Evolutionary conservation across 2,888 invertebrate genomes (phyloP).

Genomic region (Thalpophila matura): DNA sequence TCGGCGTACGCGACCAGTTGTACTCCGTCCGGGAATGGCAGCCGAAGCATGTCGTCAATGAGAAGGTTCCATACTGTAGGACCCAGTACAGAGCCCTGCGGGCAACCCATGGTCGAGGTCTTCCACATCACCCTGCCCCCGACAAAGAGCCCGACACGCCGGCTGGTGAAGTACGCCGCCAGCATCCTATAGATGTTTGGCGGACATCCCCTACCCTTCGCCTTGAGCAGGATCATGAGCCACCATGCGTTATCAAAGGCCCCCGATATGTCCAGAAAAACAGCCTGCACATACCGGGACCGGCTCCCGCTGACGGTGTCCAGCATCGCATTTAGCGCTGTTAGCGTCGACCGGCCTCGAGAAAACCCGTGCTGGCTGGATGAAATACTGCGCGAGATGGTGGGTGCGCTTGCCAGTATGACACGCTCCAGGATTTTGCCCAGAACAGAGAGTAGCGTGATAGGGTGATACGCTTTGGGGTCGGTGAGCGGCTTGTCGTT

Average conservation of each 20-base stretch:
- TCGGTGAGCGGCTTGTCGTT: constrained; percentile 53
- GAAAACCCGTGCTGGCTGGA: constrained; percentile 66
- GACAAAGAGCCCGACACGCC: constrained; percentile 49
- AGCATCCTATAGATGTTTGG: constrained; percentile 62
- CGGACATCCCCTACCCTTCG: constrained; percentile 54
- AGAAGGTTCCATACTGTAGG: constrained; percentile 60
- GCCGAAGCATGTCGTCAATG: constrained; percentile 56
- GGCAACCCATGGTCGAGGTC: constrained; percentile 53
- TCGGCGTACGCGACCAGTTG: constrained; percentile 59
- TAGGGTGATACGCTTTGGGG: constrained; percentile 64
- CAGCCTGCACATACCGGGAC: constrained; percentile 53
- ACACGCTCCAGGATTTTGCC: constrained; percentile 67
- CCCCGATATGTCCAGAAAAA: constrained; percentile 65
- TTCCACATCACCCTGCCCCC: constrained; percentile 46
- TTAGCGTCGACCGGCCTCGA: constrained; percentile 57
- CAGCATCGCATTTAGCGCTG: constrained; percentile 49
- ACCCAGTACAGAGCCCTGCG: constrained; percentile 60
- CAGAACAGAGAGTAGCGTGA: constrained; percentile 63
- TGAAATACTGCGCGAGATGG: constrained; percentile 25
- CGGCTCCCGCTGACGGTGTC: background rate
- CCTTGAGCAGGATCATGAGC: constrained; percentile 67
- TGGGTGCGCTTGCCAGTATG: constrained; percentile 47
- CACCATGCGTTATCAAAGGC: constrained; percentile 70
- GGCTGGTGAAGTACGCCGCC: constrained; percentile 54
- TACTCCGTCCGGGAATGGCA: constrained; percentile 47